These are phyloP conservation scores for Spilarctia lutea DNA, from an alignment of 2,888 invertebrate species.

Conservation along the genomic window DNA sequence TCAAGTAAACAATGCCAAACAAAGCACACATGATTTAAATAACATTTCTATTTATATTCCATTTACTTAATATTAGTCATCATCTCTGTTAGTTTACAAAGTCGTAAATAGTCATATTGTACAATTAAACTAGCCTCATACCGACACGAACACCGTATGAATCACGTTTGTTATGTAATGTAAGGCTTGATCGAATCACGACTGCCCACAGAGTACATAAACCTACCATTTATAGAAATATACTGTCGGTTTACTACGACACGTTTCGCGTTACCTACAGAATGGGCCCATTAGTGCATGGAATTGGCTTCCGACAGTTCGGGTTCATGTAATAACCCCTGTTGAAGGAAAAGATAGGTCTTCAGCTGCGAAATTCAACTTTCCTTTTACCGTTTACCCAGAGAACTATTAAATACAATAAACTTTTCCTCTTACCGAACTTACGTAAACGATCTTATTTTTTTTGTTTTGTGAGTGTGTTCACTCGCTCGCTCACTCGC, in stretches of 20 bases:
- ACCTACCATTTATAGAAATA: slow-evolving; percentile 11
- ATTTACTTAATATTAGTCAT: slow-evolving; percentile 18
- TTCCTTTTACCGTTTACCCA: background rate
- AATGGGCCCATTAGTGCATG: slow-evolving; percentile 7
- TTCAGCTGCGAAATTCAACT: background rate
- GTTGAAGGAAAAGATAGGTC: background rate
- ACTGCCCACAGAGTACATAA: slow-evolving; percentile 24
- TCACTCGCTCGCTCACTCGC: no score
- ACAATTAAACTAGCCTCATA: slow-evolving; percentile 40
- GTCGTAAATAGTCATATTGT: slow-evolving; percentile 31
- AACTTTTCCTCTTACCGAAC: background rate
- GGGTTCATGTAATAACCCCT: background rate
- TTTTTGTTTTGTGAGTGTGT: background rate
- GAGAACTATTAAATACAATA: background rate
- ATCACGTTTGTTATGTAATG: slow-evolving; percentile 52
- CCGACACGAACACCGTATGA: slow-evolving; percentile 44
- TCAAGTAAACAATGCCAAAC: background rate
- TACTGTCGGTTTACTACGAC: slow-evolving; percentile 2
- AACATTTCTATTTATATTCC: slow-evolving; percentile 26
- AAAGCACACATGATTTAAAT: background rate
- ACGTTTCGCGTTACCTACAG: slow-evolving; percentile 5
- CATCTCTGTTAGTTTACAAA: slow-evolving; percentile 31
- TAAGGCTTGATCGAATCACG: slow-evolving; percentile 50
- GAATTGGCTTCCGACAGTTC: background rate
- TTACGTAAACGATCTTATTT: background rate